phyloP scores from a whole-genome alignment of 1,140 invertebrate species.

The Reticulitermes speratus region DNA sequence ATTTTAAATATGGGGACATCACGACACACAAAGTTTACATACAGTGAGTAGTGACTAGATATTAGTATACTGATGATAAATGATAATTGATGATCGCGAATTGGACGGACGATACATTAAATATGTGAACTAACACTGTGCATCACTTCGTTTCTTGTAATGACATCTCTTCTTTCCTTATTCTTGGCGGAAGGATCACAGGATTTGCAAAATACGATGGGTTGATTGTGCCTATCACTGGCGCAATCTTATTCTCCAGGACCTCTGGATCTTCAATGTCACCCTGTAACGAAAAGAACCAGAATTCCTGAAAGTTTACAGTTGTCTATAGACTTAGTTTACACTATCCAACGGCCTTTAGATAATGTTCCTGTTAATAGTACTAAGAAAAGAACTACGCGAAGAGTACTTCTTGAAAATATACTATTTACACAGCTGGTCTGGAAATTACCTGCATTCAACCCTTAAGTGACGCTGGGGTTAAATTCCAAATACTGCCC shows the following conservation, averaged over 20 bases:
- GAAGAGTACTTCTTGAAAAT: too few relatives aligned
- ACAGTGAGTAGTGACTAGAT: background rate
- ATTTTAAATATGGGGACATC: slow-evolving; percentile 1
- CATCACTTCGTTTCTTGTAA: background rate
- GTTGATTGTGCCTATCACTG: background rate
- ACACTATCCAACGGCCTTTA: too few relatives aligned
- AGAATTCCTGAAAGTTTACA: background rate
- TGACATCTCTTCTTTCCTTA: background rate
- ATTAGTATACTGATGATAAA: background rate
- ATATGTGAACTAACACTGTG: background rate
- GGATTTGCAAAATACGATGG: background rate
- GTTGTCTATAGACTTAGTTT: background rate
- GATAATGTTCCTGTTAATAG: too few relatives aligned
- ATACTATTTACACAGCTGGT: too few relatives aligned
- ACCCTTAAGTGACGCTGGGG: too few relatives aligned
- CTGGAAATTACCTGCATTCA: too few relatives aligned
- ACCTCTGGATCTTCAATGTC: background rate
- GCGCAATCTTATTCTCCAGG: background rate
- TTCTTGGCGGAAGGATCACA: background rate
- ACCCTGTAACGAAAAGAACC: background rate
- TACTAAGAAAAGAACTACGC: too few relatives aligned
- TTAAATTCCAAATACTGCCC: too few relatives aligned
- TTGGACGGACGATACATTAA: background rate
- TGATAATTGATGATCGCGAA: background rate
- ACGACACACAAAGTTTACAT: background rate